These are phyloP conservation scores for Pseudomyrmex sp. DNA, from an alignment of 1,140 invertebrate species.

Conservation along the genomic window DNA sequence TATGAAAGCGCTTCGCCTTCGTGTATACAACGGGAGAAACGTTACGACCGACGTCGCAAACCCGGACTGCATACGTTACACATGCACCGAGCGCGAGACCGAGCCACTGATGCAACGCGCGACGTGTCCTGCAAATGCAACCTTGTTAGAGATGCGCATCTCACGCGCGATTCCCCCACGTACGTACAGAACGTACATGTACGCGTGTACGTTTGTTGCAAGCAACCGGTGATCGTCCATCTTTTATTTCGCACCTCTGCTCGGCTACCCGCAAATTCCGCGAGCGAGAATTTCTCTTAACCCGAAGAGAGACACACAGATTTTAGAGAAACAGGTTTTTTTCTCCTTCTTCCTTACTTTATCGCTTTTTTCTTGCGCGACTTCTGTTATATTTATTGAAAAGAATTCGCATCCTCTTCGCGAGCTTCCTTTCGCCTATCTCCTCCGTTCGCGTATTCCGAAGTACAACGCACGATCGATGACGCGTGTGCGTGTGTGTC, in stretches of 20 bases:
- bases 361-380: neutral
- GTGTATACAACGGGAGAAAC: conserved; percentile 22
- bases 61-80: conserved; percentile 40
- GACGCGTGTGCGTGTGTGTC: too few species aligned
- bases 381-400: neutral
- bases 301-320: neutral
- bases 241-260: conserved; percentile 29
- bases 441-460: neutral
- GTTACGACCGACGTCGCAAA: neutral
- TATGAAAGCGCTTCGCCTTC: conserved; percentile 33
- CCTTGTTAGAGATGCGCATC: conserved; percentile 41
- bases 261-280: neutral
- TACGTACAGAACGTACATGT: too few species aligned
- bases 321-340: neutral
- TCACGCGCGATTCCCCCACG: neutral
- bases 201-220: too few species aligned
- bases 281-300: conserved; percentile 13
- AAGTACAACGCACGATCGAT: too few species aligned
- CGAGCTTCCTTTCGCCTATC: too few species aligned
- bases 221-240: conserved; percentile 4
- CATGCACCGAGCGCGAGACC: neutral
- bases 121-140: conserved; percentile 25
- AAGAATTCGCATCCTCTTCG: too few species aligned
- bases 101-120: neutral
- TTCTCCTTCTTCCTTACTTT: neutral